A percentile compares a stretch with the other conserved stretches of the same genome.
Conservation (phyloP, 1,140 invertebrate genomes). For the Rhagoletis pomonella region DNA sequence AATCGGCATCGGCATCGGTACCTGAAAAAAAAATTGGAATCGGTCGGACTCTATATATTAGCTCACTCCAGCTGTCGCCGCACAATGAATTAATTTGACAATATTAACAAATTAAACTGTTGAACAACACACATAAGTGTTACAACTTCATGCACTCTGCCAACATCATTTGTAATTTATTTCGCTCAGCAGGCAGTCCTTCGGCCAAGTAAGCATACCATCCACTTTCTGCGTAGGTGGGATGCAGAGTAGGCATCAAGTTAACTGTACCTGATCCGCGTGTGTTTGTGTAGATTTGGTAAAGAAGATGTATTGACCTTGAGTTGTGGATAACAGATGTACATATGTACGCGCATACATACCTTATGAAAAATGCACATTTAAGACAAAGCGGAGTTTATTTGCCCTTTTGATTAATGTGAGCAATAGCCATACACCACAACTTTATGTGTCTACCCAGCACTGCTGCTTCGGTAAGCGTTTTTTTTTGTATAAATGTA, state of each 20-base stretch:
- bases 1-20: no score
- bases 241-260: neutral
- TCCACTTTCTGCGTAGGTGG: neutral
- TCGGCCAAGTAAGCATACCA: neutral
- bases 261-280: neutral
- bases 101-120: constrained; percentile 74
- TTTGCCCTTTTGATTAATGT: neutral
- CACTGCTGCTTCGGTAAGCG: no score
- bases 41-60: no score
- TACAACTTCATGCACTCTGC: constrained; percentile 63
- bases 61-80: neutral
- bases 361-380: neutral
- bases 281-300: constrained; percentile 19
- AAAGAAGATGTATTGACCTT: constrained; percentile 70
- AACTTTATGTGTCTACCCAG: no score
- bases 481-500: no score
- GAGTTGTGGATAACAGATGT: constrained; percentile 59
- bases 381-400: no score
- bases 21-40: no score
- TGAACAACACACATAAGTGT: constrained; percentile 61
- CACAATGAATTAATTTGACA: constrained; percentile 71
- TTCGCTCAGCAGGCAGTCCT: constrained; percentile 70
- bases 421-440: neutral
- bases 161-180: constrained; percentile 74
- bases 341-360: neutral